Conservation (phyloP, 1,140 invertebrate species). For the Steinernema feltiae region DNA sequence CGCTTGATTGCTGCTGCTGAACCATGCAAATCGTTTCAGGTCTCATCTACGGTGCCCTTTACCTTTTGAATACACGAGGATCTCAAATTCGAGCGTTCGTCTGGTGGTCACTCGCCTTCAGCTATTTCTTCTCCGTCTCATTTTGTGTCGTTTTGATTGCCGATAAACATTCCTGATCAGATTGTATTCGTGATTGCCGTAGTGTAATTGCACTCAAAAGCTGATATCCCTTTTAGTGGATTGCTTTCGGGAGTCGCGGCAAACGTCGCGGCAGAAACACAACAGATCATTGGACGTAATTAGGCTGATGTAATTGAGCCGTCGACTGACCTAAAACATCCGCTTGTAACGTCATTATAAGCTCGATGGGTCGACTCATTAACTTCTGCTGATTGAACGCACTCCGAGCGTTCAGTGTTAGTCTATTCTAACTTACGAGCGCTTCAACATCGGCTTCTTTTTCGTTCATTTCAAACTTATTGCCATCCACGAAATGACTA, state of each 20-base stretch:
- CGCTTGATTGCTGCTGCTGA: neutral
- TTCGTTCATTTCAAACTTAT: neutral
- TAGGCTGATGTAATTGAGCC: constrained; percentile 7
- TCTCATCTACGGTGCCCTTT: neutral
- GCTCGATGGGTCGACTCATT: neutral
- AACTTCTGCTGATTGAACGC: too few species aligned
- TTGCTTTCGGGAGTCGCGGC: neutral
- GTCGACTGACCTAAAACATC: constrained; percentile 3
- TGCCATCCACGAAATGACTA: neutral
- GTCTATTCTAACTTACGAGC: too few species aligned
- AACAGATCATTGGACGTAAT: neutral
- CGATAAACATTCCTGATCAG: neutral
- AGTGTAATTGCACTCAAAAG: too few species aligned
- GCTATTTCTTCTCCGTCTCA: neutral
- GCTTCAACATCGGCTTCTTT: neutral
- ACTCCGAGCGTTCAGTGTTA: too few species aligned
- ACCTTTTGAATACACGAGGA: neutral
- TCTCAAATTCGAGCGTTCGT: neutral
- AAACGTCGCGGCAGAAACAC: neutral
- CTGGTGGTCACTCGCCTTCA: neutral
- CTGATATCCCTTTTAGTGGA: neutral
- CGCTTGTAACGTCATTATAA: neutral
- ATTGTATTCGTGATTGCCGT: neutral
- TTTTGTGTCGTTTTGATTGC: neutral
- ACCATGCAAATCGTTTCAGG: neutral